Percentiles rank a stretch among this genome's conserved stretches.
phyloP scores from a whole-genome alignment of 1,140 invertebrate genomes.

The Tetramorium simillimum region DNA sequence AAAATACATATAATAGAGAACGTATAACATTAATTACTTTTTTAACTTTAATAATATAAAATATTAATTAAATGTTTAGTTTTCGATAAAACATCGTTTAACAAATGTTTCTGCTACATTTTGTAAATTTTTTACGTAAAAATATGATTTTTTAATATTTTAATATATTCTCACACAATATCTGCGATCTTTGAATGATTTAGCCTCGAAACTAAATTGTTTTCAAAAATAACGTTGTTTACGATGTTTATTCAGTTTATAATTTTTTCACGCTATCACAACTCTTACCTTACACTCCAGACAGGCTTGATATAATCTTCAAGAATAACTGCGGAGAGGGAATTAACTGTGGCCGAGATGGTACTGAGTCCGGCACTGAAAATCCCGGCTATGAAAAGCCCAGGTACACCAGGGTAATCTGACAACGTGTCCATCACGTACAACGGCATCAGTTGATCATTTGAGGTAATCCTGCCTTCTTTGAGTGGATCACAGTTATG shows the following conservation, averaged over 20 bases:
- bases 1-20: background rate
- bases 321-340: conserved; percentile 93
- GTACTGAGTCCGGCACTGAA: conserved; percentile 93
- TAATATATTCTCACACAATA: background rate
- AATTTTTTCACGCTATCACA: conserved; percentile 50
- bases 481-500: conserved; percentile 90
- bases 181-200: background rate
- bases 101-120: background rate
- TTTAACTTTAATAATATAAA: background rate
- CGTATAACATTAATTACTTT: background rate
- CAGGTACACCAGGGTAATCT: conserved; percentile 88
- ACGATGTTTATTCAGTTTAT: background rate
- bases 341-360: conserved; percentile 94
- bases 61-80: background rate
- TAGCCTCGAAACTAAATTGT: background rate
- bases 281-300: conserved; percentile 69
- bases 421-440: conserved; percentile 92
- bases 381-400: conserved; percentile 87
- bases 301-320: conserved; percentile 91
- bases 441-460: conserved; percentile 90
- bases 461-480: conserved; percentile 85
- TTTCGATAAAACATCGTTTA: too few relatives aligned
- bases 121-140: background rate
- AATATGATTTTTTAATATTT: background rate
- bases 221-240: conserved; percentile 7